Conservation (phyloP, 2,113 vertebrate species). For the Tor tambroides region DNA sequence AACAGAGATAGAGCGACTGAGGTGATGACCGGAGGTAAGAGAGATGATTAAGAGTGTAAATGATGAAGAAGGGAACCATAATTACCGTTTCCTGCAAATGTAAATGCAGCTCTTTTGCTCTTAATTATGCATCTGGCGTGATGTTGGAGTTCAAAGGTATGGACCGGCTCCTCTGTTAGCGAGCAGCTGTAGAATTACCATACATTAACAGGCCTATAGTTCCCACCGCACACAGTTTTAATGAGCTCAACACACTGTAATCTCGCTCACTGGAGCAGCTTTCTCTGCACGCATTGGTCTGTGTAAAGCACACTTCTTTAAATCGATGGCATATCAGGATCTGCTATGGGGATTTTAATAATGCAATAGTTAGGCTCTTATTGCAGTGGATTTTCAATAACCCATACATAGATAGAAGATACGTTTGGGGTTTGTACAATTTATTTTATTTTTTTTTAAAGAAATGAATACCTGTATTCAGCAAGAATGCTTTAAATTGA, state of each 20-base stretch:
- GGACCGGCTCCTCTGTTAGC: not conserved
- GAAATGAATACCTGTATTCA: not conserved
- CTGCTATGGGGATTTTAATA: not conserved
- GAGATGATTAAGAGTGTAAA: slow-evolving; percentile 52
- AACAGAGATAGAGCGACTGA: not conserved
- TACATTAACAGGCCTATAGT: slow-evolving; percentile 32
- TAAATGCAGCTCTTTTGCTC: slow-evolving; percentile 32
- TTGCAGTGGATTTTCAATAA: not conserved
- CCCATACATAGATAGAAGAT: not conserved
- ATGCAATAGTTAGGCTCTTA: not conserved
- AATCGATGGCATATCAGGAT: not conserved
- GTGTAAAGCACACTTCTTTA: not conserved
- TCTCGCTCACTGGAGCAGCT: not conserved
- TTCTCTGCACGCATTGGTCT: not conserved
- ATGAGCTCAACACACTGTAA: slow-evolving; percentile 17
- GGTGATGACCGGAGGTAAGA: slow-evolving; percentile 29
- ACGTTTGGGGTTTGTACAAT: not conserved
- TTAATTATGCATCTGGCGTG: slow-evolving; percentile 45
- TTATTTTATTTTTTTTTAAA: not conserved
- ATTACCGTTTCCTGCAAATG: slow-evolving; percentile 39
- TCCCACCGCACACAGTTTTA: slow-evolving; percentile 26
- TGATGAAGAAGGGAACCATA: slow-evolving; percentile 45
- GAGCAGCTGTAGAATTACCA: slow-evolving; percentile 42
- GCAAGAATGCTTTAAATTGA: not conserved
- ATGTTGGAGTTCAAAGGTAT: slow-evolving; percentile 26